phyloP scores from a whole-genome alignment of 2,113 vertebrate species.

The Gulo gulo region DNA sequence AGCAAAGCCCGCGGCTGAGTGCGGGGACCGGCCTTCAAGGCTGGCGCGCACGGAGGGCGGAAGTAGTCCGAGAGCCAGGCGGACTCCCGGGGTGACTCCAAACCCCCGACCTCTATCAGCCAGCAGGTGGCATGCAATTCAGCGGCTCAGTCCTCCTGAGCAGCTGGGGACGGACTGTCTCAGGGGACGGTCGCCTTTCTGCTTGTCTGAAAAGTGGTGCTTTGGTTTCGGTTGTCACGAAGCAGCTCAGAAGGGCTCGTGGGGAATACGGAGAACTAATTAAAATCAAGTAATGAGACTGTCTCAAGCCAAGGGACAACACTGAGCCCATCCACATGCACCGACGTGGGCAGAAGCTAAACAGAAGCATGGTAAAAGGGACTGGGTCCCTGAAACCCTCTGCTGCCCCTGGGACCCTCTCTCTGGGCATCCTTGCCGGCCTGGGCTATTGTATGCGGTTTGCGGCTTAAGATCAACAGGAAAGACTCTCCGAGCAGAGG shows the following conservation, averaged over 20 bases:
- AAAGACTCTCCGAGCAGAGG: neutral
- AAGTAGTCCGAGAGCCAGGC: fast-evolving
- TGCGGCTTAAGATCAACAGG: neutral
- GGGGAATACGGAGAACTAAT: neutral
- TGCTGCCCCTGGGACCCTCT: neutral
- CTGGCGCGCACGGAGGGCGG: fast-evolving
- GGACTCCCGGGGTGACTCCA: neutral
- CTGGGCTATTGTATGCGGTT: too few species aligned
- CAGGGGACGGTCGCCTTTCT: neutral
- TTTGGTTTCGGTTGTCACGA: neutral
- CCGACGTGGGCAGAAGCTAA: fast-evolving
- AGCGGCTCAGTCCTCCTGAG: neutral
- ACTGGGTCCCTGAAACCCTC: fast-evolving
- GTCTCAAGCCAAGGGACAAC: neutral
- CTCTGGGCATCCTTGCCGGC: neutral
- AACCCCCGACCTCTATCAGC: neutral
- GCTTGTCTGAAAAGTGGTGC: neutral
- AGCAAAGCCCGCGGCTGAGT: neutral
- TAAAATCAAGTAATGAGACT: neutral
- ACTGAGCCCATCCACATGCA: fast-evolving
- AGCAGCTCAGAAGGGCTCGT: neutral
- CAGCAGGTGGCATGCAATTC: neutral
- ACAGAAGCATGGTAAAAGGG: neutral
- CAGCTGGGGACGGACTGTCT: neutral
- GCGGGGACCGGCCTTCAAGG: fast-evolving